phyloP scores from a whole-genome alignment of 2,888 invertebrate genomes.

The Oeneis ivallda region DNA sequence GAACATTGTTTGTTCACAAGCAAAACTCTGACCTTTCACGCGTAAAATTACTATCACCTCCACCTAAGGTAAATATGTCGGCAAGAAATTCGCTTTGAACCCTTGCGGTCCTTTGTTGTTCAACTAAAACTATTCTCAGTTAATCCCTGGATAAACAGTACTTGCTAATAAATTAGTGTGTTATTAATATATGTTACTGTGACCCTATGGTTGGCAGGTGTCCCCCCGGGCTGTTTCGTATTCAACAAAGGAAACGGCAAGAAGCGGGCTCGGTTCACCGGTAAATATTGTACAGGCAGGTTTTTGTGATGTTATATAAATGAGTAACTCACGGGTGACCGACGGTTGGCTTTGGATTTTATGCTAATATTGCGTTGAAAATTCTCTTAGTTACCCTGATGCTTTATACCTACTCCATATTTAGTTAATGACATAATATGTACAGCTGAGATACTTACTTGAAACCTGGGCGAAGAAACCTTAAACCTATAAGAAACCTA shows the following conservation, averaged over 20 bases:
- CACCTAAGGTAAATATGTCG: conserved; percentile 81
- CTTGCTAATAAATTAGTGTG: conserved; percentile 81
- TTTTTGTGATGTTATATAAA: conserved; percentile 72
- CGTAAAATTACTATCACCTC: conserved; percentile 81
- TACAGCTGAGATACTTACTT: no score
- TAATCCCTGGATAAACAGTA: conserved; percentile 81
- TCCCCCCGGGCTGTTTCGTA: conserved; percentile 70
- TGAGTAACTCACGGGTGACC: conserved; percentile 54
- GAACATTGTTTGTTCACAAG: conserved; percentile 50
- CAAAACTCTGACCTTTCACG: conserved; percentile 74
- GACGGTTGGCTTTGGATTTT: conserved; percentile 58
- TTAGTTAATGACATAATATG: background rate
- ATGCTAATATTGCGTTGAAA: conserved; percentile 37
- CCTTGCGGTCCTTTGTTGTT: conserved; percentile 79
- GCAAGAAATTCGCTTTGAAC: conserved; percentile 82
- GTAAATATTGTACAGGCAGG: conserved; percentile 72
- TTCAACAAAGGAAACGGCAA: conserved; percentile 73
- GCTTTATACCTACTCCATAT: conserved; percentile 11
- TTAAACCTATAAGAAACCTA: no score
- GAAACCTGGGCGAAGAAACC: background rate
- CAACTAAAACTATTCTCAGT: conserved; percentile 81
- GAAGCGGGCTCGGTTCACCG: conserved; percentile 71
- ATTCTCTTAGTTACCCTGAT: conserved; percentile 36
- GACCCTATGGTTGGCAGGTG: conserved; percentile 75
- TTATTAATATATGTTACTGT: conserved; percentile 81